A percentile compares a stretch with the other conserved stretches of the same genome.
Evolutionary conservation across 2,113 vertebrate genomes (phyloP).

Genomic region (Eonycteris spelaea): DNA sequence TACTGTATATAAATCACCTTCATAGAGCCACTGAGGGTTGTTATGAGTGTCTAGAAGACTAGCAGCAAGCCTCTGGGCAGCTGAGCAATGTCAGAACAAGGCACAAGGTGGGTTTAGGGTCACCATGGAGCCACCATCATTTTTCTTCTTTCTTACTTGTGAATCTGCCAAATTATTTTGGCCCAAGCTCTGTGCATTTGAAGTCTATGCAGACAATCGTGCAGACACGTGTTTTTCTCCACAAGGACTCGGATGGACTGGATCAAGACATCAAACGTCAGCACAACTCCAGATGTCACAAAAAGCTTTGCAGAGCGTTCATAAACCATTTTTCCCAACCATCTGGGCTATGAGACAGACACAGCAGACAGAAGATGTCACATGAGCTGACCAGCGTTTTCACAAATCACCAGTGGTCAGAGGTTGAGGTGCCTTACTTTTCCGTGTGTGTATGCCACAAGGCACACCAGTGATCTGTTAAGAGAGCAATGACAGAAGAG

Average conservation of each 20-base stretch:
- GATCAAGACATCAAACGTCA: slow-evolving; percentile 60
- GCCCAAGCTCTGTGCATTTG: not conserved
- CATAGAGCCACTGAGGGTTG: slow-evolving; percentile 57
- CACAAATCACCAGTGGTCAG: not conserved
- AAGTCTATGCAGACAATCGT: slow-evolving; percentile 66
- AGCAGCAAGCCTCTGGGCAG: slow-evolving; percentile 24
- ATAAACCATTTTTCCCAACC: slow-evolving; percentile 39
- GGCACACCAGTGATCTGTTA: not conserved
- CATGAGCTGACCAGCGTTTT: not conserved
- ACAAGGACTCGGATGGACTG: slow-evolving; percentile 70
- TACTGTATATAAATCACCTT: slow-evolving; percentile 73
- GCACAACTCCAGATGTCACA: slow-evolving; percentile 59
- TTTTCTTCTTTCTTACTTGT: slow-evolving; percentile 74
- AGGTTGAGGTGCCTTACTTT: not conserved
- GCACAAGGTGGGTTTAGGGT: slow-evolving; percentile 65
- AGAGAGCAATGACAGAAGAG: not conserved
- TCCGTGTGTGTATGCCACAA: not conserved
- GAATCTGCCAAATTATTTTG: slow-evolving; percentile 75
- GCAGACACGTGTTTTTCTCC: slow-evolving; percentile 56
- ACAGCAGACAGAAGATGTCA: not conserved
- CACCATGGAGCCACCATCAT: slow-evolving; percentile 69
- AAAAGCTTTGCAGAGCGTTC: slow-evolving; percentile 47
- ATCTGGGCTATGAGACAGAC: slow-evolving; percentile 14
- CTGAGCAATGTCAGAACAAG: slow-evolving; percentile 63
- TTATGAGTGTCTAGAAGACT: slow-evolving; percentile 39